Conservation (phyloP, 2,888 invertebrate genomes). For the Acheta domesticus region DNA sequence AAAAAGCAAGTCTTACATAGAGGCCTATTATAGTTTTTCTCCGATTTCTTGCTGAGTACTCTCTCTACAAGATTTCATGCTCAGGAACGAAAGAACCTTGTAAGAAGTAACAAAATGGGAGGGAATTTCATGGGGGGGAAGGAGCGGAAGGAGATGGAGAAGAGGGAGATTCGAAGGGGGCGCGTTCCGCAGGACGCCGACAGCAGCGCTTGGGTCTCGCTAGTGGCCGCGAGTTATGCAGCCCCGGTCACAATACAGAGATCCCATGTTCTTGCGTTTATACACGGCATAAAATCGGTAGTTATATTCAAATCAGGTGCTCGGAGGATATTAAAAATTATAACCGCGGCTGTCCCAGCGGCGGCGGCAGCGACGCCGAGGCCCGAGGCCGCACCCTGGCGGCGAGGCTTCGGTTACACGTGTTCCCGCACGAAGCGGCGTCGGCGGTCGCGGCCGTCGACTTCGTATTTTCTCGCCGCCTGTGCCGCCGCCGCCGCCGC, state of each 20-base stretch:
- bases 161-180: no score
- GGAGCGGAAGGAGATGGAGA: no score
- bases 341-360: not conserved
- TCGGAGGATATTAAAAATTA: constrained; percentile 5
- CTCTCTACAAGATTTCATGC: no score
- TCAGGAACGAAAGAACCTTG: no score
- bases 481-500: not conserved
- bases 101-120: no score
- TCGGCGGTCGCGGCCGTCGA: not conserved
- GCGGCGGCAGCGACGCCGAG: not conserved
- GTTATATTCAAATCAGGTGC: constrained; percentile 3
- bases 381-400: not conserved
- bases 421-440: not conserved
- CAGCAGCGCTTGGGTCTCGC: not conserved
- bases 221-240: constrained; percentile 5
- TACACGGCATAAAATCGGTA: not conserved
- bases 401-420: not conserved
- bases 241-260: not conserved
- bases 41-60: no score
- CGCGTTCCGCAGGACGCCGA: no score
- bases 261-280: not conserved
- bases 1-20: no score
- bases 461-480: constrained; percentile 18
- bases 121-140: no score
- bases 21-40: no score